Base-by-base conservation (phyloP, 1,140 invertebrate species). In the Coelopa frigida region DNA sequence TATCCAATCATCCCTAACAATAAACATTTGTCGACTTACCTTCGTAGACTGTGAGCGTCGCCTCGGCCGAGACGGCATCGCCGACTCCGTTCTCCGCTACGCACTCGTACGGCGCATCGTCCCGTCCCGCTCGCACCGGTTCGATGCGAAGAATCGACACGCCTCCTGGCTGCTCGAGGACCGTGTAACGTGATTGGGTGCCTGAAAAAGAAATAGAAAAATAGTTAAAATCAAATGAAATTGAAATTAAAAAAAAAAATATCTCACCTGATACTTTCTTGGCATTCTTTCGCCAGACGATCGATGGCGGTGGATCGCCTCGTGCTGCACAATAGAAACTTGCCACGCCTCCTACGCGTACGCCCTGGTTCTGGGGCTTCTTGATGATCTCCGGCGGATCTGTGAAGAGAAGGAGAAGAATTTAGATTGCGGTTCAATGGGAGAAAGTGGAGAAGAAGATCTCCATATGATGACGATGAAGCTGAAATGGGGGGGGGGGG, bases 11-110 rank as follows among this genome's bases (percentile, higher is more conserved):
- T n/a, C n/a, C n/a, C n/a, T n/a, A n/a, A n/a, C n/a, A n/a, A n/a
- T 8, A 37, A 15, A 7, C 8, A 37, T 15, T 8, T 38, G 4
- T n/a, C 14, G 14, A 52, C 84, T 78, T 75, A 94, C 89, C 80
- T 79, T 89, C 82, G 73, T 92, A 87, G 47, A 96, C 89, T 40
- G 79, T 82, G 49, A 98, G 79, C 29, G 80, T 84, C 20, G 92
- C 92, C 52, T 87, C 81, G 29, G 92, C 88, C 50, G 80, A 83
- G 45, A 96, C 92, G 11, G 91, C 88, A 72, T 95, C 92, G 2
- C 92, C 94, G 8, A 93, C 89, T 18, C 92, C 89, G 73, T 98
- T 98, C 72, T 97, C 93, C 1, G 94, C 94, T 39, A 95, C 81
- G 70, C 95, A 98, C 69, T 97, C 94, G 73, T 95, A 98, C 2